Evolutionary conservation across 2,888 invertebrate genomes (phyloP).

Genomic region (Volucella inflata): DNA sequence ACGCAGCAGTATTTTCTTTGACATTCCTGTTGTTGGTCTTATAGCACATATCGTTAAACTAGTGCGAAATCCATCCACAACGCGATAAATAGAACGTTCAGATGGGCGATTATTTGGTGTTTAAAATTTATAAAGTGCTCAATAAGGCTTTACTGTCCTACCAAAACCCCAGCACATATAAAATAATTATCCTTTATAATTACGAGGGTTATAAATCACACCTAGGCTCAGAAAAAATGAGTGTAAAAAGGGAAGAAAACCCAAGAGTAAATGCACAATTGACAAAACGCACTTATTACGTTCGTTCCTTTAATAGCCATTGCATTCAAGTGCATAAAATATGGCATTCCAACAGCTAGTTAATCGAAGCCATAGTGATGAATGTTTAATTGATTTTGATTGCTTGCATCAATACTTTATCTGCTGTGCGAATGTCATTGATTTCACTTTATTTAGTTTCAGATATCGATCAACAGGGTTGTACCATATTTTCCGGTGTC

Average conservation of each 20-base stretch:
- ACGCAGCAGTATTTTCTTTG: too few species aligned
- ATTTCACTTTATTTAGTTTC: conserved; percentile 85
- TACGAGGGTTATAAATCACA: too few species aligned
- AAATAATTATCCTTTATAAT: too few species aligned
- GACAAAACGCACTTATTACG: too few species aligned
- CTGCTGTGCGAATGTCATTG: conserved; percentile 4
- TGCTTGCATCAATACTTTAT: conserved; percentile 34
- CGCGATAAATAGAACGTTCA: too few species aligned
- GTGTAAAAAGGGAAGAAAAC: background rate
- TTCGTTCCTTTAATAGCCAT: background rate
- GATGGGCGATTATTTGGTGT: too few species aligned
- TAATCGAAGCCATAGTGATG: conserved; percentile 19
- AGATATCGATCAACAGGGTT: conserved; percentile 94
- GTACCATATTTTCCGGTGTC: conserved; percentile 95
- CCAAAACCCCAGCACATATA: too few species aligned
- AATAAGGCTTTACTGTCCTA: too few species aligned
- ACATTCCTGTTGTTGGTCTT: too few species aligned
- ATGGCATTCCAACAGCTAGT: conserved; percentile 31
- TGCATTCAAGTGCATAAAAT: background rate
- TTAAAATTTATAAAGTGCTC: too few species aligned
- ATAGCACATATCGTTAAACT: too few species aligned
- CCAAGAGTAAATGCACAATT: background rate
- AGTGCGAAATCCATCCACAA: too few species aligned
- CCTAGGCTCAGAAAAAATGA: background rate
- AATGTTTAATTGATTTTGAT: conserved; percentile 60